Evolutionary conservation across 1,140 invertebrate species (phyloP).

Genomic region (Branchinecta lindahli): DNA sequence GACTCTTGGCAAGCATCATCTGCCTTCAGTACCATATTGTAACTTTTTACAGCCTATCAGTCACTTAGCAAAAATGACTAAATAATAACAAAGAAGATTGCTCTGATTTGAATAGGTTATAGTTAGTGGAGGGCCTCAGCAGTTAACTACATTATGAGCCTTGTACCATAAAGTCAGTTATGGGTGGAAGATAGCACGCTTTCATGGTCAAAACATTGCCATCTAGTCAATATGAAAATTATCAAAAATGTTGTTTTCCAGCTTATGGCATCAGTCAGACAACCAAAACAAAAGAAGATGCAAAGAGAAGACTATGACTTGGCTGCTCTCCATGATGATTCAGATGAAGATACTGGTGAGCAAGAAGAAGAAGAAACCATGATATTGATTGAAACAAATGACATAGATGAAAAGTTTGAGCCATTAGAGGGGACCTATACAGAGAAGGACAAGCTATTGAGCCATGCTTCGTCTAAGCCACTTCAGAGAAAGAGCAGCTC

Average conservation of each 20-base stretch:
- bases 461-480: neutral
- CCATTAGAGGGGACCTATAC: neutral
- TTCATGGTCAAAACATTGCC: no score
- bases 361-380: neutral
- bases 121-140: no score
- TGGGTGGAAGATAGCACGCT: no score
- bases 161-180: no score
- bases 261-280: neutral
- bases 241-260: neutral
- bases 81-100: no score
- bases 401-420: neutral
- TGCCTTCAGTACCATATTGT: no score
- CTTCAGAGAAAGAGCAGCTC: neutral
- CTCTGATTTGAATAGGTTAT: no score
- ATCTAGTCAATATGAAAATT: no score
- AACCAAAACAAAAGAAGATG: neutral
- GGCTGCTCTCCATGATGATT: neutral
- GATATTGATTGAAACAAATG: neutral
- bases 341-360: neutral
- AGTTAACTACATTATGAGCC: no score
- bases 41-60: no score
- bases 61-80: no score
- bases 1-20: no score
- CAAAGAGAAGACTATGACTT: neutral
- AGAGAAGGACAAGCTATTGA: constrained; percentile 6